Conservation (phyloP, 2,888 invertebrate species). For the Sphecodes monilicornis region DNA sequence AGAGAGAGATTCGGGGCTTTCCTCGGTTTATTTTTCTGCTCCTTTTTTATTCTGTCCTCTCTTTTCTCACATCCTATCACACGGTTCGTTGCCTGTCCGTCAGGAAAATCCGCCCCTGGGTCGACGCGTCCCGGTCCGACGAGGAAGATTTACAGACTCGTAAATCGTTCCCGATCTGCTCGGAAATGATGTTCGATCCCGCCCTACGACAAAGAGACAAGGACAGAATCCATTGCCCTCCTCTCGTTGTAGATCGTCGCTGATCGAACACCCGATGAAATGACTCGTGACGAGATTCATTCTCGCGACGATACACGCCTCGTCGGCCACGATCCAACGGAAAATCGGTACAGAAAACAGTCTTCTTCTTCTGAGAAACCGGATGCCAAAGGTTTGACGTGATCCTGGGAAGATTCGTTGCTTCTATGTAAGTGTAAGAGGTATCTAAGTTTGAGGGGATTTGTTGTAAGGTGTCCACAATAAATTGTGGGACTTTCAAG, state of each 20-base stretch:
- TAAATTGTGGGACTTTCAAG: not conserved
- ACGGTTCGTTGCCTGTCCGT: slow-evolving; percentile 63
- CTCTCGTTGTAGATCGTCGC: not conserved
- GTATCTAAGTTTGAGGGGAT: not conserved
- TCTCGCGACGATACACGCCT: not conserved
- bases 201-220: slow-evolving; percentile 32
- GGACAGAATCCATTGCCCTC: slow-evolving; percentile 12
- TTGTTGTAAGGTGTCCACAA: not conserved
- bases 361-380: not conserved
- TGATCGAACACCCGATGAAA: not conserved
- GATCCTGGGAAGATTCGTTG: not conserved
- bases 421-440: not conserved
- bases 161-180: slow-evolving; percentile 67
- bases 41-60: slow-evolving; percentile 25
- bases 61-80: slow-evolving; percentile 49
- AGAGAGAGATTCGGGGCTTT: slow-evolving; percentile 24
- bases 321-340: not conserved
- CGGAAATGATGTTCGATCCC: slow-evolving; percentile 67
- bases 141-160: slow-evolving; percentile 68
- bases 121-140: not conserved
- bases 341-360: not conserved
- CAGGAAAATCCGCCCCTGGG: slow-evolving; percentile 51
- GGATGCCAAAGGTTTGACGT: not conserved
- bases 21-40: slow-evolving; percentile 37
- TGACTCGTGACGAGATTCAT: slow-evolving; percentile 18